Percentiles rank a stretch among this genome's conserved stretches.
Conservation (phyloP, 2,113 vertebrate species). For the Chascanopsetta lugubris region DNA sequence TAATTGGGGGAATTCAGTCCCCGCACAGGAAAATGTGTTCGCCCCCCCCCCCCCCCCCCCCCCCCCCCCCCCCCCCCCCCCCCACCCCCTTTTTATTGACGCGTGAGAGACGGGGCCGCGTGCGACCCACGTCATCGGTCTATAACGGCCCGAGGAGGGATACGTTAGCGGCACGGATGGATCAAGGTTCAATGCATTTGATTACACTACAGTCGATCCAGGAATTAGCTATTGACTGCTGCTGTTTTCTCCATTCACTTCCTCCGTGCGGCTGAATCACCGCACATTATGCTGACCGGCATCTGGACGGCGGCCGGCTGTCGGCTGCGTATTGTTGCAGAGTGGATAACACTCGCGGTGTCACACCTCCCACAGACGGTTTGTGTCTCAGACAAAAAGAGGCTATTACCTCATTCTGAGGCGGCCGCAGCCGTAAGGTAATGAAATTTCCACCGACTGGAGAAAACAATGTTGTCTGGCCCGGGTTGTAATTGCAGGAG, state of each 20-base stretch:
- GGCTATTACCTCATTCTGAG: conserved; percentile 79
- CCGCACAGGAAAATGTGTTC: conserved; percentile 25
- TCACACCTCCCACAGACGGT: conserved; percentile 66
- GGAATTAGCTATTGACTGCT: conserved; percentile 66
- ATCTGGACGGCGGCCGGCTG: conserved; percentile 44
- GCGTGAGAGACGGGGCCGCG: conserved; percentile 25
- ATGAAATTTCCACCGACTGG: conserved; percentile 82
- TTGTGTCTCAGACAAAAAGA: conserved; percentile 74
- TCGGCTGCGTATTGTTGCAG: conserved; percentile 66
- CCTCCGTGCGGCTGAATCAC: conserved; percentile 47
- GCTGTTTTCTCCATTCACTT: conserved; percentile 42
- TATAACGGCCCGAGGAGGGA: conserved; percentile 57
- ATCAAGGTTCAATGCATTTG: conserved; percentile 68
- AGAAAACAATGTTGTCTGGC: conserved; percentile 80
- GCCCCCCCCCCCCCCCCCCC: too few species aligned
- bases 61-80: too few species aligned
- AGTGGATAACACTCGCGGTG: conserved; percentile 72
- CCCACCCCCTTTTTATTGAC: conserved; percentile 63
- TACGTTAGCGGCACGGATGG: conserved; percentile 52
- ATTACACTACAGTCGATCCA: conserved; percentile 65
- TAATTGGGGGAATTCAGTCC: conserved; percentile 51
- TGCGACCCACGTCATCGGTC: conserved; percentile 49
- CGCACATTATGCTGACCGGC: conserved; percentile 63
- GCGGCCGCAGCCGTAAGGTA: conserved; percentile 73
- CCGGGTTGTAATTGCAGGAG: conserved; percentile 75